Base-by-base conservation (phyloP, 2,113 vertebrate species). In the Dasypus novemcinctus region DNA sequence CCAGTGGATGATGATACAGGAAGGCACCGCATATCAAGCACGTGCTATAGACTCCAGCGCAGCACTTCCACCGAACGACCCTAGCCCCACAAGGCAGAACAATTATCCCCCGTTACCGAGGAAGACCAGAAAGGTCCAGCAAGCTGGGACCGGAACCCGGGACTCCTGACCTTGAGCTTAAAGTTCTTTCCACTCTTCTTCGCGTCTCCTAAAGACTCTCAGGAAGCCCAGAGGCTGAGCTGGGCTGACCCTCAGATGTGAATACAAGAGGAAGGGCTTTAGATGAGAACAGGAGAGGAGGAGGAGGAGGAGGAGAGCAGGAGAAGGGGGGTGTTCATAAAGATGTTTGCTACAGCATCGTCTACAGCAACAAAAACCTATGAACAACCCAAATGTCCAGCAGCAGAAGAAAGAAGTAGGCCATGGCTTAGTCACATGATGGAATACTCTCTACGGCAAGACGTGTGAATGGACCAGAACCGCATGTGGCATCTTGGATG, bases 341-440 rank as follows among this genome's bases (percentile, higher is more conserved):
- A 33, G 86, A 76, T 66, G 46, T 17, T 33, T 59, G 4, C 29
- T 43, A 7, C 6, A 18, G 31, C 15, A 21, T 15, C 27, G 31
- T 27, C 52, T 46, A 18, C 1, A 59, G 38, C 75, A 61, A n/a
- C 33, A 46, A 8, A 79, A 52, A 10, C 69, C 29, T 87, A 80
- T 72, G 87, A 72, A 27, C 33, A 61, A 86, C 76, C 23, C 59
- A 75, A 87, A 38, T 41, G 90, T 93, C 52, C 23, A 41, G 7
- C 49, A 46, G n/a, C 10, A 96, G 72, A 46, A 46, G 7, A 59
- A 15, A 27, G 1, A 38, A 33, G 13, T 21, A 69, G 4, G 2
- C 31, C 68, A 11, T 1, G 9, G 25, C 21, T 43, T 11, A 0
- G 13, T 15, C 54, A 83, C 5, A n/a, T 36, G 5, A 36, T 0